Evolutionary conservation across 1,140 invertebrate genomes (phyloP), one percentile per base, ranked within the genome.

Genomic region (Pseudomyrmex gracilis): DNA sequence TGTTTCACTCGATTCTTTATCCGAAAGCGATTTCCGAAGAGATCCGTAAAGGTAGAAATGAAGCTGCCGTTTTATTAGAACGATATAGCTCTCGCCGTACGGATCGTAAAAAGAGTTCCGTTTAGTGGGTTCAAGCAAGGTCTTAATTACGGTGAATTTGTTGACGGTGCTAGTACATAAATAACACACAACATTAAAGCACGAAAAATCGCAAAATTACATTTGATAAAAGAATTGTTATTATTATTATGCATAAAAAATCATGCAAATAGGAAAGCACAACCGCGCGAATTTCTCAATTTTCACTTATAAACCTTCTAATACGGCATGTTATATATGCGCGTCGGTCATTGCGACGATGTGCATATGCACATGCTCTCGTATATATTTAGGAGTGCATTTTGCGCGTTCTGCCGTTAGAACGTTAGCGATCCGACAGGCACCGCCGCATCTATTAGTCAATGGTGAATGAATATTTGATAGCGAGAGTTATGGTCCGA

Each of bases 381-480:
- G 45, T 53, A 53, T 34, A 34, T 24, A 43, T 78, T 55, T 70
- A 58, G 51, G 53, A 70, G 15, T 47, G 53, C 15, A 55, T 78
- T 68, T 78, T 70, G 76, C 9, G 47, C 66, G 66, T 57, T 45
- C 74, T 24, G 13, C 20, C 63, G 51, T 34, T 43, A 73, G 66
- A 57, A 78, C 34, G 73, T 51, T 74, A 78, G 49, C 61, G 61
- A 80, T 49, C 88, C 87, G 84, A 92, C 91, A 89, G 87, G 86
- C 82, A 86, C 88, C 84, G 77, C 83, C 85, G 80, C 85, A 90
- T 91, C 89, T 93, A 92, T 93, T 93, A 92, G 91, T 91, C 90
- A 92, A 91, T 91, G 84, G 83, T 51, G 83, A 85, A 89, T 92
- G 90, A 92, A 92, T 93, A 90, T 92, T 93, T 92, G 88, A 92